Evolutionary conservation across 2,797 vertebrate genomes (phyloP), one percentile per base, ranked within the genome.

Genomic region (Anas capensis): DNA sequence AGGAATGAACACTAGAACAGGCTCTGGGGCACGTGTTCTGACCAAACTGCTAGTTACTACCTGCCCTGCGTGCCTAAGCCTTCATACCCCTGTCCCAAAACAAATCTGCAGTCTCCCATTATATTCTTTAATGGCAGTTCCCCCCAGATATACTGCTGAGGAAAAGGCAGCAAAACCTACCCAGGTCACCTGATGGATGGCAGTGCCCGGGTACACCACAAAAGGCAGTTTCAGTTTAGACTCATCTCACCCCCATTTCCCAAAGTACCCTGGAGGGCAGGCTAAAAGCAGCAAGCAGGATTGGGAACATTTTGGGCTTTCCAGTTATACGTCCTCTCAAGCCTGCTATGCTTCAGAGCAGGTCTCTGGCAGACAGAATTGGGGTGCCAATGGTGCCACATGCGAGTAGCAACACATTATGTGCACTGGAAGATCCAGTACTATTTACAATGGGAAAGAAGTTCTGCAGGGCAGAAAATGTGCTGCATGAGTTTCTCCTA

Each of bases 231-330:
- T 58, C 27, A 49, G 34, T 48, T 85, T 75, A 69, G 36, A 75
- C 34, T 15, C 54, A 80, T 26, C 46, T 85, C 61, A 60, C 38
- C 71, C 72, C 75, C 65, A 29, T 10, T 58, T 6, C 42, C 24
- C 53, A 75, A 80, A 21, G n/a, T 27, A 82, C 40, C 46, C 54
- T 1, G 5, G 57, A 89, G 69, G 46, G 24, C 31, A 71, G 62
- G 34, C 42, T 65, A 27, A 85, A 89, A 93, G 88, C 61, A 82
- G 64, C 16, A 40, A 90, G 68, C 48, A 82, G 53, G 24, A 89
- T 75, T 36, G 71, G 23, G 78, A 97, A 64, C 17, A 40, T 42
- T 12, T 1, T 2, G 54, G 15, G 31, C n/a, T 92, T 83, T 72
- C 71, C 36, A 78, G 29, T 75, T 69, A 80, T 26, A 4, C 4